Evolutionary conservation across 2,797 vertebrate species (phyloP), one percentile per base, ranked within the genome.

Genomic region (Melanotaenia trifasciata): DNA sequence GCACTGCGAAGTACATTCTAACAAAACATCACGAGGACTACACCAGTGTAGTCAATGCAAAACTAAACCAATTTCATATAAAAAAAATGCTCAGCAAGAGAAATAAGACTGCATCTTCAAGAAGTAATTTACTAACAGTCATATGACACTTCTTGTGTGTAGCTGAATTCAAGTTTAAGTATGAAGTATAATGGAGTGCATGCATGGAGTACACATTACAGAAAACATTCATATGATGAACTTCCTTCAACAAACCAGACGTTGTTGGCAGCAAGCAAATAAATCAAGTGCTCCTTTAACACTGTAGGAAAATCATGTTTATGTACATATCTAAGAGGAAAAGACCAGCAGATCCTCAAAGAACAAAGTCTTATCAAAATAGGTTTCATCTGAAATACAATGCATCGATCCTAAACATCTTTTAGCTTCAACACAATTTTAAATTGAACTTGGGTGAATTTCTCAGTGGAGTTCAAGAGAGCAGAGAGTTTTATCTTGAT

Each of bases 41-140:
- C 82, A 94, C 95, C 96, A 91, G 95, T 93, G 92, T 92, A 96
- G 94, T 84, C 92, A 24, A 85, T 73, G 68, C 56, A 74, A 77
- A 75, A 81, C 24, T 74, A 51, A 45, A 67, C 14, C 85, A n/a
- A 83, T 71, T 76, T 68, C 54, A 78, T 66, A 54, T 62, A 58
- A 78, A 79, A 22, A 22, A 78, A 65, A 33, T 26, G 64, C 36
- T 64, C 47, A 80, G 58, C 38, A 45, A 70, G 57, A 79, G 59
- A 61, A 65, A 72, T 57, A 90, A 74, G 66, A 85, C 64, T 75
- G 70, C 4, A 3, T 59, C 66, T 80, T 80, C 67, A 82, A 64
- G 47, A 61, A 20, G 50, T 30, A 50, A 58, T 68, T 66, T 67
- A 67, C 57, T 77, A 60, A 76, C 54, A 51, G 74, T 50, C 9